Conservation (phyloP, 2,888 invertebrate species). For the Tachina fera region DNA sequence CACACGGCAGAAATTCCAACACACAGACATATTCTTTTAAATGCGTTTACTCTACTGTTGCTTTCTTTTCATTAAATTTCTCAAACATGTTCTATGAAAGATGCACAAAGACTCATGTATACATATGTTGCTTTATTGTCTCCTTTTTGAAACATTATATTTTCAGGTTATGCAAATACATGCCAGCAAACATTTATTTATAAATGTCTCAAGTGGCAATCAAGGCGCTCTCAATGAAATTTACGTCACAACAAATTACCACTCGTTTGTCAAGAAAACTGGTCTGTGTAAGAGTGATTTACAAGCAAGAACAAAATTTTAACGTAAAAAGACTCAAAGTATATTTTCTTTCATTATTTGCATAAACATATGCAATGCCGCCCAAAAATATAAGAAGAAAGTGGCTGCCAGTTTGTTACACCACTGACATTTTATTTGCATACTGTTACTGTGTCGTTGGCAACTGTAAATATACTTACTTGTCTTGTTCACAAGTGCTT, state of each 20-base stretch:
- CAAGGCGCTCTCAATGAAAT: constrained; percentile 81
- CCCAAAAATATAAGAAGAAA: neutral
- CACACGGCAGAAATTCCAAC: too few relatives aligned
- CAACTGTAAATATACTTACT: neutral
- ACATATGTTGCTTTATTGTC: neutral
- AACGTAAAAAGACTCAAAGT: neutral
- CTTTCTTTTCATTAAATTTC: neutral
- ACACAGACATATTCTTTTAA: too few relatives aligned
- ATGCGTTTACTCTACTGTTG: neutral
- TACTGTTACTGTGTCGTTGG: neutral
- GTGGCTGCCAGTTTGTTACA: too few relatives aligned
- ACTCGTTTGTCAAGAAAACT: constrained; percentile 79
- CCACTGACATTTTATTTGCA: neutral
- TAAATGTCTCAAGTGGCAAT: constrained; percentile 81
- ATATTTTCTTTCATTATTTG: neutral
- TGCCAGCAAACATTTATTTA: constrained; percentile 57
- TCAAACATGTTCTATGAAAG: too few relatives aligned
- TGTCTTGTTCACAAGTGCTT: neutral
- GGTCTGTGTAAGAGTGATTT: constrained; percentile 19
- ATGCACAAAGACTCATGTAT: neutral
- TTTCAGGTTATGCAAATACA: constrained; percentile 23
- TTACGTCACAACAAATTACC: constrained; percentile 81
- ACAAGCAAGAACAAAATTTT: neutral
- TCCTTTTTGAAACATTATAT: constrained; percentile 6
- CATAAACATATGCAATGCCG: neutral